Base-by-base conservation (phyloP, 2,113 vertebrate species). In the Heterotilapia buettikoferi region DNA sequence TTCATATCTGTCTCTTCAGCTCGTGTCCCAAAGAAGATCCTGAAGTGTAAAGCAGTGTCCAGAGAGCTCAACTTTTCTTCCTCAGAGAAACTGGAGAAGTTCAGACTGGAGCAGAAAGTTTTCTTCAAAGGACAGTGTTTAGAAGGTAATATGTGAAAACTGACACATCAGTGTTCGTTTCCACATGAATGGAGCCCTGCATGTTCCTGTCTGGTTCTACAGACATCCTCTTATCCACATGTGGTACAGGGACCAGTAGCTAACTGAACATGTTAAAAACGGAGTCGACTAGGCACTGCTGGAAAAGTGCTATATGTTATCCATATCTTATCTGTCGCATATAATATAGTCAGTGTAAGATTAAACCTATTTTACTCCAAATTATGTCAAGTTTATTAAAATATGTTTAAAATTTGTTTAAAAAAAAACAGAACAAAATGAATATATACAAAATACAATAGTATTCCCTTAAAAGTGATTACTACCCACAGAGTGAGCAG, bases 81-180 rank as follows among this genome's bases (percentile, higher is more conserved):
- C 29, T 96, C 97, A 40, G 98, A 99, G 94, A 98, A 99, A 90
- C 98, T 99, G 97, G 98, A 99, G 95, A 99, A 99, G 95, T 99
- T 99, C 94, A 95, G 98, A 71, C 96, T 99, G 96, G 99, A 99
- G 95, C 99, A 99, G 95, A 99, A 99, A 96, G 98, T 99, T 92
- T 99, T 98, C 97, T 99, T 99, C 96, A 99, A 99, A 97, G 98
- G 99, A 89, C 99, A 99, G 89, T 99, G 99, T 97, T 95, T 99
- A 96, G 99, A 99, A 99, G 99, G 99, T 99, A 97, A 5, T 29
- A 1, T 13, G 1, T 11, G 11, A 40, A 61, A 61, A 45, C 13
- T 24, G 36, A 68, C 36, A 14, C 7, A 68, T 53, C 52, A 53
- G 19, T 53, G 52, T 53, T 53, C 1, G 52, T 53, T 53, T 53